These are phyloP conservation scores for Charaxes varanes DNA, from an alignment of 1,140 invertebrate genomes.

Conservation along the genomic window DNA sequence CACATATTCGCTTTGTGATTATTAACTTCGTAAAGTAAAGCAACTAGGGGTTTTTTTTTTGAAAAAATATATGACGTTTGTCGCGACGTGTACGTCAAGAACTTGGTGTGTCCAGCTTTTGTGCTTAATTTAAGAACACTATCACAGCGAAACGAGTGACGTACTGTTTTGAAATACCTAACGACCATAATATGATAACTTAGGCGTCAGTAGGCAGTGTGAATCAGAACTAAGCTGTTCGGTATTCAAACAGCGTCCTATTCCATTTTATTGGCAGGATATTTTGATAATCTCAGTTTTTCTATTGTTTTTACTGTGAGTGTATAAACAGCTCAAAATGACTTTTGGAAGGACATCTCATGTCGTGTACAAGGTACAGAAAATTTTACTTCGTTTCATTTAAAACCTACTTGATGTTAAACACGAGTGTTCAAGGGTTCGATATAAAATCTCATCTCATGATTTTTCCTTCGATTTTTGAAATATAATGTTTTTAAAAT, in stretches of 20 bases:
- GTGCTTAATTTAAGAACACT: background rate
- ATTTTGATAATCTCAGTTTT: background rate
- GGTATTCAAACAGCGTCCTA: constrained; percentile 14
- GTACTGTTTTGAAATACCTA: constrained; percentile 5
- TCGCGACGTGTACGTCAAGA: no score
- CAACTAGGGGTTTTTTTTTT: no score
- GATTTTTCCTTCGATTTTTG: no score
- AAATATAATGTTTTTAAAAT: no score
- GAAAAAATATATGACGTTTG: no score
- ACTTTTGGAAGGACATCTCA: constrained; percentile 33
- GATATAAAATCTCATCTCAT: no score
- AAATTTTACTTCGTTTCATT: no score
- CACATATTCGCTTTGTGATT: no score
- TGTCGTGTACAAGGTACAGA: constrained; percentile 23
- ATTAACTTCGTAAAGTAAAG: no score
- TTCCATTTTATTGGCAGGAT: background rate
- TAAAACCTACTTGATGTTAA: no score
- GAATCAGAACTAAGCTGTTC: constrained; percentile 18
- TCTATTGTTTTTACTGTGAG: background rate
- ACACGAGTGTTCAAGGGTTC: no score
- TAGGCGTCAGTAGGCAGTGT: constrained; percentile 12
- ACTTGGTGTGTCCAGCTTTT: no score
- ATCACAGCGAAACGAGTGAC: background rate
- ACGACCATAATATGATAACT: constrained; percentile 8
- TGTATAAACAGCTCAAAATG: constrained; percentile 19